Evolutionary conservation across 2,113 vertebrate species (phyloP), one percentile per base, ranked within the genome.

Genomic region (Echinops telfairi): DNA sequence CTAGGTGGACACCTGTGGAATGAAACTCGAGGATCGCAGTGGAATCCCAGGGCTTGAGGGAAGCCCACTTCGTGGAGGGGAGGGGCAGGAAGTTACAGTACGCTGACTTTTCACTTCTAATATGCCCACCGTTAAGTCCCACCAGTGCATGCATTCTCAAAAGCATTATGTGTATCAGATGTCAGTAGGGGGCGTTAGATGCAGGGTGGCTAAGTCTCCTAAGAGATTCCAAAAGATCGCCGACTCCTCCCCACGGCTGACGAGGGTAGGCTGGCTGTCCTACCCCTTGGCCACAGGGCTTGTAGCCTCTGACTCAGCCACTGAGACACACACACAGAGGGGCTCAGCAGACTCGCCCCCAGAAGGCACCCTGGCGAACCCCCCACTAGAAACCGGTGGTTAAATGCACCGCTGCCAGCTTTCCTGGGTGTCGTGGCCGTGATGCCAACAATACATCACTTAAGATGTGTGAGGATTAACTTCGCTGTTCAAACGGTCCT

Each of bases 381-480:
- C 90, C n/a, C 47, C 20, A 77, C 71, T 20, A 84, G 33, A 92
- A 90, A 90, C 60, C 2, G 77, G 29, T 33, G 90, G n/a, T 71
- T 92, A 80, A 83, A 89, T 33, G 14, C 7, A 90, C 17, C 60
- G 47, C 31, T 88, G 15, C 40, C 36, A 60, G 88, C 47, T 78
- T 85, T 85, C 85, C 36, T 88, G 84, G 27, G 15, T 84, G 89
- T 90, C 73, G 70, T 33, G 80, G 91, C 90, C 73, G 64, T 33
- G 80, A 19, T 77, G 33, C 57, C 25, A 95, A n/a, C 47, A 92
- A 87, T 60, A 86, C 88, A 85, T 77, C 36, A 70, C 64, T 89
- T 89, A 90, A 77, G 71, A 29, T 47, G 33, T 58, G 47, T 70
- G 83, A 92, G 84, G 83, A 90, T 81, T 83, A 73, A 90, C 58